Evolutionary conservation across 2,888 invertebrate genomes (phyloP).

Genomic region (Fragum sueziense): DNA sequence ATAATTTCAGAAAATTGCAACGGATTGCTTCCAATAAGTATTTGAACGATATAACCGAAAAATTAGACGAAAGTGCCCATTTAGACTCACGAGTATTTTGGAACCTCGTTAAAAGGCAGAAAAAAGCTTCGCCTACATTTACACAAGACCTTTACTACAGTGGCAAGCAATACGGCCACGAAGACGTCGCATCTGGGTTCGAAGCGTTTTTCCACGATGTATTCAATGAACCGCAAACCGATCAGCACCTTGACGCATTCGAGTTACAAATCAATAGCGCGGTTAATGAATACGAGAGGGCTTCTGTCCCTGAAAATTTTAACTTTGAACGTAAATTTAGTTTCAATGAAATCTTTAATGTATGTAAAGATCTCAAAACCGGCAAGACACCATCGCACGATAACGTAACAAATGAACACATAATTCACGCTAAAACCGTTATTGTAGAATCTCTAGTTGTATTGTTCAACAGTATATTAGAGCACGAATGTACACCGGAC

Average conservation of each 20-base stretch:
- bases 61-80: conserved; percentile 18
- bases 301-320: background rate
- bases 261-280: conserved; percentile 18
- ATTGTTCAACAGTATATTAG: no score
- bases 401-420: no score
- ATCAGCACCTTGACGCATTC: conserved; percentile 10
- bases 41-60: conserved; percentile 7
- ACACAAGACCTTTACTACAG: background rate
- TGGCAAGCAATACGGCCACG: background rate
- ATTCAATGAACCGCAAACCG: conserved; percentile 18
- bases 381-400: no score
- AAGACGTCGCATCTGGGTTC: conserved; percentile 1
- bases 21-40: background rate
- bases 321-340: conserved; percentile 3
- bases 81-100: no score
- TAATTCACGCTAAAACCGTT: conserved; percentile 32
- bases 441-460: no score
- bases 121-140: background rate
- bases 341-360: conserved; percentile 5
- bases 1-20: conserved; percentile 7
- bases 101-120: background rate
- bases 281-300: background rate
- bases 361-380: no score
- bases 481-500: no score
- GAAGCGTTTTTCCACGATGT: background rate